A percentile compares a stretch with the other conserved stretches of the same genome.
Evolutionary conservation across 2,113 vertebrate genomes (phyloP).

Genomic region (Anguilla rostrata): DNA sequence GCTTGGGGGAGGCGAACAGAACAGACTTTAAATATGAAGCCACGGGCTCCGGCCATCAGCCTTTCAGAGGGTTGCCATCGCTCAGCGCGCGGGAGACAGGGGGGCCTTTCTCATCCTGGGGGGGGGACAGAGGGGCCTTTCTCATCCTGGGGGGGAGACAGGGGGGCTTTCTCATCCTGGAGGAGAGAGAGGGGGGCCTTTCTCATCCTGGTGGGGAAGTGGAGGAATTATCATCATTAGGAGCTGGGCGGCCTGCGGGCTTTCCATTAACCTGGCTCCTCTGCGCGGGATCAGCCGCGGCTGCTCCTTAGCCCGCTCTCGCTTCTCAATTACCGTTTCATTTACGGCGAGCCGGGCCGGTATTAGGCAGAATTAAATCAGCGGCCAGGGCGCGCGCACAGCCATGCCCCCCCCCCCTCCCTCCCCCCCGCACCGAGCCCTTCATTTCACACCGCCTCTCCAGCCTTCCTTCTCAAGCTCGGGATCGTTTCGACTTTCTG

Average conservation of each 20-base stretch:
- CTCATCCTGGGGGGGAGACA: too few relatives aligned
- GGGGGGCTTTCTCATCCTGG: slow-evolving; percentile 48
- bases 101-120: too few relatives aligned
- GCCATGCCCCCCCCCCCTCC: slow-evolving; percentile 36
- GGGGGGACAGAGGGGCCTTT: too few relatives aligned
- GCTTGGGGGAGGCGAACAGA: slow-evolving; percentile 62
- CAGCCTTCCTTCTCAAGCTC: slow-evolving; percentile 51
- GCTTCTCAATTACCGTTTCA: slow-evolving; percentile 57
- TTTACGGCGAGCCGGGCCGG: slow-evolving; percentile 49
- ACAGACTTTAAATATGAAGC: slow-evolving; percentile 61
- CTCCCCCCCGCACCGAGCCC: background rate
- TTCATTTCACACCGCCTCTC: background rate
- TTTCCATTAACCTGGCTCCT: slow-evolving; percentile 63
- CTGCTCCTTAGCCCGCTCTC: slow-evolving; percentile 4
- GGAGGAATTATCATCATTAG: slow-evolving; percentile 65
- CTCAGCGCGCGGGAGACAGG: slow-evolving; percentile 61
- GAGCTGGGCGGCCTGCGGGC: slow-evolving; percentile 51
- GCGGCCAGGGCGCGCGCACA: slow-evolving; percentile 46
- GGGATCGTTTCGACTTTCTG: slow-evolving; percentile 61
- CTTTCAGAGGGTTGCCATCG: slow-evolving; percentile 52
- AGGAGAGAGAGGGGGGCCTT: slow-evolving; percentile 42
- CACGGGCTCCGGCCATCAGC: slow-evolving; percentile 60
- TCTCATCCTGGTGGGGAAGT: slow-evolving; percentile 64
- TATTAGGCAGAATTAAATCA: slow-evolving; percentile 65
- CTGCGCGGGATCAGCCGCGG: slow-evolving; percentile 46